These are phyloP conservation scores for Ploceus nigricollis DNA, from an alignment of 2,113 vertebrate genomes.

Conservation along the genomic window DNA sequence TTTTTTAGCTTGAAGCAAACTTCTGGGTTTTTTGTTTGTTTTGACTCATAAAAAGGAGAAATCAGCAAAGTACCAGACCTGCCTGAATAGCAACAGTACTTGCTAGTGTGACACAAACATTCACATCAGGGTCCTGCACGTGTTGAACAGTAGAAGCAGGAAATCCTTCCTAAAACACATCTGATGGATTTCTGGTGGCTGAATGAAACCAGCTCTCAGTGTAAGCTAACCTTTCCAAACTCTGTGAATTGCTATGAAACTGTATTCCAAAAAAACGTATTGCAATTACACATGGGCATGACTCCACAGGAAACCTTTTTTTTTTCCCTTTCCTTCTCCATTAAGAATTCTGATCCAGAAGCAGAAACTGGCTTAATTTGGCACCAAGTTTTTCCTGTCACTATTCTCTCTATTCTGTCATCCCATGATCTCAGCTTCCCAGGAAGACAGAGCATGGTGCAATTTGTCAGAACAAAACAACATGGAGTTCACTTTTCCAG, in stretches of 20 bases:
- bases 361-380: neutral
- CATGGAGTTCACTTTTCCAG: neutral
- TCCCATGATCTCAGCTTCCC: neutral
- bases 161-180: slow-evolving; percentile 8
- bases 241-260: neutral
- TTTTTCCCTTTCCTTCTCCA: too few species aligned
- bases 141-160: neutral
- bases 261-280: neutral
- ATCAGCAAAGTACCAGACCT: neutral
- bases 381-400: neutral
- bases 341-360: neutral
- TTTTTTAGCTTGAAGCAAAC: slow-evolving; percentile 15
- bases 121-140: neutral
- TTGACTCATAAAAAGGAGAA: slow-evolving; percentile 2
- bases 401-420: neutral
- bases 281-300: neutral
- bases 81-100: neutral
- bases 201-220: neutral
- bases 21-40: neutral
- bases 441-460: neutral
- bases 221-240: neutral
- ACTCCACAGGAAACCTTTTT: neutral
- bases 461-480: neutral
- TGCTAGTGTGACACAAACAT: neutral
- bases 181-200: neutral